Percentiles rank a stretch among this genome's conserved stretches.
These are phyloP conservation scores for Philhelius pedissequus DNA, from an alignment of 2,888 invertebrate species.

Conservation along the genomic window DNA sequence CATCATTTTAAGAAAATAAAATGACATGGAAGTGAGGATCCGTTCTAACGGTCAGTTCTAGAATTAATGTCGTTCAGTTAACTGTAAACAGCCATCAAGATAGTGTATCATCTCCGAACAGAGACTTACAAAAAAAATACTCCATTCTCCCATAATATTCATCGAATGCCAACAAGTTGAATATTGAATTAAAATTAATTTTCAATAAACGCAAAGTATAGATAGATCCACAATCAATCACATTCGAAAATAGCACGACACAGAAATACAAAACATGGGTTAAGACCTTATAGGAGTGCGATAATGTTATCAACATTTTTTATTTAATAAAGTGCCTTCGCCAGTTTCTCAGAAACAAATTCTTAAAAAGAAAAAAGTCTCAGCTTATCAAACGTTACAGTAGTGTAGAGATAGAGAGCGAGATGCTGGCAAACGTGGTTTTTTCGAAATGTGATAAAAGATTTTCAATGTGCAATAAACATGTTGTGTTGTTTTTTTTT, in stretches of 20 bases:
- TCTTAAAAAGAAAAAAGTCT: neutral
- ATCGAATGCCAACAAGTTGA: too few relatives aligned
- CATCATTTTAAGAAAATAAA: constrained; percentile 73
- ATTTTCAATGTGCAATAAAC: neutral
- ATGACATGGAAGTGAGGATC: constrained; percentile 78
- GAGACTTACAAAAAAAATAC: too few relatives aligned
- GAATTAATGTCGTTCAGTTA: constrained; percentile 77
- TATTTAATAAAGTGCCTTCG: constrained; percentile 30
- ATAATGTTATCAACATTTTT: constrained; percentile 57
- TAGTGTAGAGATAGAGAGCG: neutral
- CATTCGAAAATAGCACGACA: constrained; percentile 49
- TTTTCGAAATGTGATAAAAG: neutral
- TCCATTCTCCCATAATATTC: too few relatives aligned
- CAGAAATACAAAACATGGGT: constrained; percentile 55
- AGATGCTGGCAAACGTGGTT: neutral
- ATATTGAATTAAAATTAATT: neutral
- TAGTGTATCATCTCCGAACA: neutral
- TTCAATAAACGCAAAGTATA: neutral
- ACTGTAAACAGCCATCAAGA: constrained; percentile 63
- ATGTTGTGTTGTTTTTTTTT: neutral
- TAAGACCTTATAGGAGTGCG: constrained; percentile 61
- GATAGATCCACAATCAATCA: neutral
- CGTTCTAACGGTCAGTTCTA: constrained; percentile 76
- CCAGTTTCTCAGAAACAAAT: constrained; percentile 7
- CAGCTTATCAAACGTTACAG: neutral